Percentiles rank a stretch among this genome's conserved stretches.
These are phyloP conservation scores for Cossypha polioptera DNA, from an alignment of 2,797 vertebrate species.

Conservation along the genomic window DNA sequence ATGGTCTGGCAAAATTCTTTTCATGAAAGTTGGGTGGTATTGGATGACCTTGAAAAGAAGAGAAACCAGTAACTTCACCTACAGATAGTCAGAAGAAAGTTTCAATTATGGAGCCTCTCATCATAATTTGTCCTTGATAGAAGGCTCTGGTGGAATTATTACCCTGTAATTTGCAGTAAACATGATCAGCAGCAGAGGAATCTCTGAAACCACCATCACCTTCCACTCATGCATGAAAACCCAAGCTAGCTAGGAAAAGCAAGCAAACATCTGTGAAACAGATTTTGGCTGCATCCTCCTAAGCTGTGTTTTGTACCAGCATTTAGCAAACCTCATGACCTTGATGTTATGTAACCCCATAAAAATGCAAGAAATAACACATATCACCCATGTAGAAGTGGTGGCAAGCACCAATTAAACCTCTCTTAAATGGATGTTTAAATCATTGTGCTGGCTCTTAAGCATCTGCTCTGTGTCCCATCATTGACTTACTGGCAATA, in stretches of 20 bases:
- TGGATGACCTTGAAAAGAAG: background rate
- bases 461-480: background rate
- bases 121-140: background rate
- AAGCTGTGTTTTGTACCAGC: background rate
- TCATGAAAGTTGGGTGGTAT: background rate
- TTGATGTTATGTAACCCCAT: background rate
- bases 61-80: background rate
- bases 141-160: background rate
- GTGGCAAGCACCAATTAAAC: background rate
- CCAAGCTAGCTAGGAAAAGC: background rate
- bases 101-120: background rate
- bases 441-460: background rate
- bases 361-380: slow-evolving; percentile 17
- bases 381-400: background rate
- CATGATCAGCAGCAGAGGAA: background rate
- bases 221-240: background rate
- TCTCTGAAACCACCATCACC: background rate
- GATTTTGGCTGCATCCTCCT: background rate
- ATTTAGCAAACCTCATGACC: background rate
- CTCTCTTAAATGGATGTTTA: background rate
- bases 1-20: background rate
- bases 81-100: background rate
- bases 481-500: background rate
- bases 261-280: background rate
- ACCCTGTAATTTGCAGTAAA: background rate